Evolutionary conservation across 2,888 invertebrate genomes (phyloP).

Genomic region (Monochamus alternatus): DNA sequence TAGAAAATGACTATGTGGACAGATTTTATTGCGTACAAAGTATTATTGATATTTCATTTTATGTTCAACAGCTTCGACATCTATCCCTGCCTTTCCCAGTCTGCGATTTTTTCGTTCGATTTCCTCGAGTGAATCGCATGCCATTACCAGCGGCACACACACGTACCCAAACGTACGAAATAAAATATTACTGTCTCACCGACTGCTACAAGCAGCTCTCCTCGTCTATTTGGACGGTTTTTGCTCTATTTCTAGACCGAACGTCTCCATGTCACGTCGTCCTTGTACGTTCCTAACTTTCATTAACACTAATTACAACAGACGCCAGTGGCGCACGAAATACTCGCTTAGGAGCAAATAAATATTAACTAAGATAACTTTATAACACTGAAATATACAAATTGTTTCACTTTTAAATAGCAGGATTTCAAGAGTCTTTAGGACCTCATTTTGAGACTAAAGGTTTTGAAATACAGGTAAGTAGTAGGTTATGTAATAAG

Average conservation of each 20-base stretch:
- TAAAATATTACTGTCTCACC: background rate
- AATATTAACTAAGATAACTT: background rate
- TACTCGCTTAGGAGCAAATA: background rate
- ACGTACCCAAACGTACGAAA: background rate
- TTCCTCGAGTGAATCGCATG: background rate
- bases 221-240: conserved; percentile 48
- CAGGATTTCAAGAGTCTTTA: too few relatives aligned
- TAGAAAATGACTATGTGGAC: too few relatives aligned
- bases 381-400: too few relatives aligned
- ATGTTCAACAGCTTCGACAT: too few relatives aligned
- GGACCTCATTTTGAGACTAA: too few relatives aligned
- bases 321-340: conserved; percentile 26
- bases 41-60: background rate
- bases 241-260: conserved; percentile 57
- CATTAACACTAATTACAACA: conserved; percentile 59
- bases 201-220: background rate
- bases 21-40: too few relatives aligned
- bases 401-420: too few relatives aligned
- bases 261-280: conserved; percentile 52
- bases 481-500: too few relatives aligned
- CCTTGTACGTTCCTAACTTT: conserved; percentile 58
- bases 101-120: background rate
- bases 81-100: background rate
- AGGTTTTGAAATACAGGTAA: too few relatives aligned
- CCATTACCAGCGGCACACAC: background rate